Conservation (phyloP, 2,888 invertebrate species). For the Pteria penguin region DNA sequence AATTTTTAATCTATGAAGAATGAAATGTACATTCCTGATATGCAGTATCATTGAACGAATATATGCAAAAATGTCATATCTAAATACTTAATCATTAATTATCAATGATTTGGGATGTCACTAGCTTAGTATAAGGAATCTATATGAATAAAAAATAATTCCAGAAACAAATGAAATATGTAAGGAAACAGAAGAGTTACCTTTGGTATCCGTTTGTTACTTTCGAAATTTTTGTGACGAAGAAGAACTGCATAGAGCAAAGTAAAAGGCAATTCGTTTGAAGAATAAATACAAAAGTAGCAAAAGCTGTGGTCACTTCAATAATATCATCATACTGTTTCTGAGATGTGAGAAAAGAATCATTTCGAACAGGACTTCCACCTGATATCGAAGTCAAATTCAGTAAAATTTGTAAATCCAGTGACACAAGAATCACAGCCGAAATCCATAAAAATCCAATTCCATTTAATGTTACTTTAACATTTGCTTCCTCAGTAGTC, state of each 20-base stretch:
- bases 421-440: conserved; percentile 89
- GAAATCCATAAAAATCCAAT: conserved; percentile 91
- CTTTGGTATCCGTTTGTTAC: conserved; percentile 89
- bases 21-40: no score
- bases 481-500: conserved; percentile 15
- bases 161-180: no score
- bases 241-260: conserved; percentile 95
- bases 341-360: conserved; percentile 47
- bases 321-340: conserved; percentile 86
- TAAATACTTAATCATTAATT: no score
- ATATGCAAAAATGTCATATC: no score
- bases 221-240: conserved; percentile 94
- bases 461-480: conserved; percentile 80
- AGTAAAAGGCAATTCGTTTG: conserved; percentile 95
- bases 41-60: no score
- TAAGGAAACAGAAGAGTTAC: conserved; percentile 80
- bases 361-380: conserved; percentile 23
- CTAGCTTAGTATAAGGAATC: no score
- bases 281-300: conserved; percentile 91
- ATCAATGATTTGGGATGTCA: no score
- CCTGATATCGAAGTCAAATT: conserved; percentile 54
- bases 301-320: conserved; percentile 94
- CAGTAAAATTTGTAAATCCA: conserved; percentile 88
- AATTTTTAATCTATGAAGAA: no score
- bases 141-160: no score